Percentiles rank a stretch among this genome's conserved stretches.
Evolutionary conservation across 2,797 vertebrate species (phyloP).

Genomic region (Oreonectes daqikongensis): DNA sequence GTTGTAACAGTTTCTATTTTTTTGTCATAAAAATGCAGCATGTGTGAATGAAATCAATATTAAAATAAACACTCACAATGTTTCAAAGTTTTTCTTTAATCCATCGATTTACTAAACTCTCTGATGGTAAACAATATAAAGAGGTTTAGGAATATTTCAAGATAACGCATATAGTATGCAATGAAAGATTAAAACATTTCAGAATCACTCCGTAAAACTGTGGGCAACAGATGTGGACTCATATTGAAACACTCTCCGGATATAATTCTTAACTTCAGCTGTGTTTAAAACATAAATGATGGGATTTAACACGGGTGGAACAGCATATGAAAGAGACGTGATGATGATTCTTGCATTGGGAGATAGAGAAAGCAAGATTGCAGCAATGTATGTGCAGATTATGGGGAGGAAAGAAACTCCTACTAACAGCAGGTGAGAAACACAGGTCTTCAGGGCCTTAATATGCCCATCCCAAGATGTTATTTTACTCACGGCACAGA

Average conservation of each 20-base stretch:
- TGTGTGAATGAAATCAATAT: too few species aligned
- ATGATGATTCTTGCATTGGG: constrained; percentile 52
- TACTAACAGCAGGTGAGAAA: constrained; percentile 54
- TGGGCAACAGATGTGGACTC: too few species aligned
- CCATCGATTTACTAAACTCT: too few species aligned
- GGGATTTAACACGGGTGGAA: constrained; percentile 57
- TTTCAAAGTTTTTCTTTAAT: too few species aligned
- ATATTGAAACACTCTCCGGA: neutral
- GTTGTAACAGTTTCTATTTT: too few species aligned
- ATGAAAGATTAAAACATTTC: too few species aligned
- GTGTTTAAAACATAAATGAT: constrained; percentile 55
- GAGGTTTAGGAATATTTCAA: too few species aligned
- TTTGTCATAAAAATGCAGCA: too few species aligned
- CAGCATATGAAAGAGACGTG: constrained; percentile 44
- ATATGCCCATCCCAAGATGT: constrained; percentile 48
- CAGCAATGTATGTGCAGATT: constrained; percentile 35
- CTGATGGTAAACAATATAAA: too few species aligned
- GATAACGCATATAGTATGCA: too few species aligned
- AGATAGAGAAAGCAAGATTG: neutral
- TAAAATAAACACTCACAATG: too few species aligned
- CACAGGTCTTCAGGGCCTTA: constrained; percentile 57
- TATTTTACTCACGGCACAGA: constrained; percentile 49
- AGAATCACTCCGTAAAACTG: too few species aligned
- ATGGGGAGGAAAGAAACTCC: constrained; percentile 51
- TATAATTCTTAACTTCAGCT: constrained; percentile 19